Evolutionary conservation across 2,888 invertebrate species (phyloP).

Genomic region (Cheiracanthium punctorium): DNA sequence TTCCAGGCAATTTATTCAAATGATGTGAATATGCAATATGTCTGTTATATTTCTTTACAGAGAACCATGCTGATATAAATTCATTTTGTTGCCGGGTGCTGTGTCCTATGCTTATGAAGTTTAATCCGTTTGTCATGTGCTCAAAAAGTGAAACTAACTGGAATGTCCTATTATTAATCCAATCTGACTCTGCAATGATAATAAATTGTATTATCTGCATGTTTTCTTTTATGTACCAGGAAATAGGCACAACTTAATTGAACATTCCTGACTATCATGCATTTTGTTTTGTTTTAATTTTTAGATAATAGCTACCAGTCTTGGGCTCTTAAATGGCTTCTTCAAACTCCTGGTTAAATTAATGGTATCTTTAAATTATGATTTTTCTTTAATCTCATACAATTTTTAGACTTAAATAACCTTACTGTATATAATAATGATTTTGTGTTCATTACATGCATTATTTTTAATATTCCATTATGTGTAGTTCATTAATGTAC

Average conservation of each 20-base stretch:
- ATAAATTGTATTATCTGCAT: slow-evolving; percentile 36
- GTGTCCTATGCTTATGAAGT: slow-evolving; percentile 55
- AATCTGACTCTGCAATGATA: neutral
- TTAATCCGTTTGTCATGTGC: slow-evolving; percentile 62
- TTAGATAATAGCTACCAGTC: slow-evolving; percentile 52
- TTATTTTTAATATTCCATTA: slow-evolving; percentile 46
- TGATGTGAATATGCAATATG: slow-evolving; percentile 61
- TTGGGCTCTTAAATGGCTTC: slow-evolving; percentile 45
- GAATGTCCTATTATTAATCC: slow-evolving; percentile 27
- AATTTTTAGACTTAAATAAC: slow-evolving; percentile 3
- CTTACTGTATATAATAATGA: slow-evolving; percentile 41
- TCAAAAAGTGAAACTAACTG: slow-evolving; percentile 54
- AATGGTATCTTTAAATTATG: slow-evolving; percentile 43
- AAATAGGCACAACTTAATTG: slow-evolving; percentile 25
- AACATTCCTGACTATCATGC: slow-evolving; percentile 43
- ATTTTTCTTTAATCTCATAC: slow-evolving; percentile 7
- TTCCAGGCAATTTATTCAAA: slow-evolving; percentile 40
- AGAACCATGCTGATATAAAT: slow-evolving; percentile 58
- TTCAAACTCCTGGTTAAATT: slow-evolving; percentile 39
- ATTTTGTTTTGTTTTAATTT: slow-evolving; percentile 36
- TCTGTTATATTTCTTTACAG: slow-evolving; percentile 67
- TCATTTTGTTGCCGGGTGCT: slow-evolving; percentile 66
- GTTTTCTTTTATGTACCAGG: slow-evolving; percentile 43
- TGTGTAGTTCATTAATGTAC: slow-evolving; percentile 62
- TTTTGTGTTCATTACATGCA: slow-evolving; percentile 27